Base-by-base conservation (phyloP, 2,888 invertebrate genomes). In the Alloplasta piceator region DNA sequence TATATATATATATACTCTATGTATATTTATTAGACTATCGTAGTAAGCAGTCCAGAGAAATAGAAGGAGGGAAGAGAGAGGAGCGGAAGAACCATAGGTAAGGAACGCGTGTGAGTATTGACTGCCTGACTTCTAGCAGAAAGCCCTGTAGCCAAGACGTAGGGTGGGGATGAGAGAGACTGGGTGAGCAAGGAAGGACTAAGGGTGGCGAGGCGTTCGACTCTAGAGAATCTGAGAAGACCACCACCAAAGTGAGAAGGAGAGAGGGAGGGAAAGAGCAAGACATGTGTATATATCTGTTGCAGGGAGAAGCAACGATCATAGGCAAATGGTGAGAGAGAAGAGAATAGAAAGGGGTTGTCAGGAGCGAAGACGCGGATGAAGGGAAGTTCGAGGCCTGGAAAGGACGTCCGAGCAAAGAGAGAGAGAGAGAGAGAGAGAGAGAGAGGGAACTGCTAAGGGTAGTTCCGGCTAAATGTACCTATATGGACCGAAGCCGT, bases 81-180 rank as follows among this genome's bases (percentile, higher is more conserved):
- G n/a, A n/a, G n/a, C 50, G 63, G 71, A 41, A 26, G 79, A 75
- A 70, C 41, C 68, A 79, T 66, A 78, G 82, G 71, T 80, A 73
- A 78, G 79, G 73, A 85, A 79, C 89, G 90, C 90, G 90, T 90
- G 89, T 73, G 88, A 89, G 89, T 92, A 92, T 92, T 91, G 92
- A 91, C 92, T 91, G 88, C 89, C 88, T 87, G 88, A 87, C 89
- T 89, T 14, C 86, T 87, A 87, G 86, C 85, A 86, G 90, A 90
- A 90, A 90, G 91, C 91, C 90, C 91, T 92, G 91, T 87, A 90
- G 92, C 91, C 91, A 90, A 91, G 91, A 91, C 90, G 88, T 85
- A 87, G 86, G 79, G 71, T 77, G 78, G 82, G 74, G 83, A 81
- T 82, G 74, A 66, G 76, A 71, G 78, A 74, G 70, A 78, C 39